Evolutionary conservation across 2,113 vertebrate species (phyloP).

Genomic region (Monopterus albus): DNA sequence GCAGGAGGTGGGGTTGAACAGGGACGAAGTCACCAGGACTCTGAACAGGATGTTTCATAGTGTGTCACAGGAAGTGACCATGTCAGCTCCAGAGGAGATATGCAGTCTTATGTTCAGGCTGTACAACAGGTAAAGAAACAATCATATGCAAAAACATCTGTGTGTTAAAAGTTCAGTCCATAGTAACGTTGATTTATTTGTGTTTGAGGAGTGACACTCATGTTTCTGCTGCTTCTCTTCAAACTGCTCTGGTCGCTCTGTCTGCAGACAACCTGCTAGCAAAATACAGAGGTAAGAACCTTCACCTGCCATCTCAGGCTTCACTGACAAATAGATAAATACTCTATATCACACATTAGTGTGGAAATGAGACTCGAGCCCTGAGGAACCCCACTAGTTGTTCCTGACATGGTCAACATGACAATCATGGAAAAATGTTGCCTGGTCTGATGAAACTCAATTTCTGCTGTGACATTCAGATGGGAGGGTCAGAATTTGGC

Average conservation of each 20-base stretch:
- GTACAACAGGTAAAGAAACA: constrained; percentile 88
- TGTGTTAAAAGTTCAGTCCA: background rate
- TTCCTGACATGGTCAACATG: no score
- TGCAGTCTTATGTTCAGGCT: constrained; percentile 79
- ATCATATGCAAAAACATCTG: no score
- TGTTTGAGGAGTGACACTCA: constrained; percentile 69
- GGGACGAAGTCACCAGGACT: constrained; percentile 66
- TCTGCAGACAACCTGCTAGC: constrained; percentile 81
- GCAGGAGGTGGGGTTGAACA: constrained; percentile 47
- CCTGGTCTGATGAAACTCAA: no score
- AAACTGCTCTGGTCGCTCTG: constrained; percentile 81
- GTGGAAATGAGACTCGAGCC: no score
- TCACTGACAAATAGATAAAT: no score
- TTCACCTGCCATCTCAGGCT: no score
- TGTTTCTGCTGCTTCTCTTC: constrained; percentile 74
- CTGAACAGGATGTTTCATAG: constrained; percentile 82
- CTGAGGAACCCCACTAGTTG: no score
- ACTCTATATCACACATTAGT: no score
- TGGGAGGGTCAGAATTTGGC: no score
- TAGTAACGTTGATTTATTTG: background rate
- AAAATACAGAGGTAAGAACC: constrained; percentile 84
- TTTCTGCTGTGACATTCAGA: no score
- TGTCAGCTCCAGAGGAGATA: constrained; percentile 66
- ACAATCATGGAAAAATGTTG: no score
- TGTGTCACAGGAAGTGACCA: constrained; percentile 65